Conservation (phyloP, 2,113 vertebrate species). For the Brachypodius melanocephalos region DNA sequence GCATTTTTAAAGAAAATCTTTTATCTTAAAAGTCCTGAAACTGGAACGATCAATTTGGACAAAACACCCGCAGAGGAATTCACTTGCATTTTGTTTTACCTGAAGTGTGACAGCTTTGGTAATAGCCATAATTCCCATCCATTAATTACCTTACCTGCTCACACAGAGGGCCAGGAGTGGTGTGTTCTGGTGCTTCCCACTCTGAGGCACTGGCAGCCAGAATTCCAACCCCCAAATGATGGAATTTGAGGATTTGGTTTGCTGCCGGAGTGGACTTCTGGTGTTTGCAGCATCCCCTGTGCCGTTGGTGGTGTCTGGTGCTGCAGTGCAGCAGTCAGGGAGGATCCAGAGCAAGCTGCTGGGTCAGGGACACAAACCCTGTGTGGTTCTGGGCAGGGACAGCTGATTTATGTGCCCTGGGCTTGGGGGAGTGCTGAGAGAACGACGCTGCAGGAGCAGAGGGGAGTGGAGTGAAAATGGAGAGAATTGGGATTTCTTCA, state of each 20-base stretch:
- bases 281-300: not conserved
- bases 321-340: constrained; percentile 47
- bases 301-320: not conserved
- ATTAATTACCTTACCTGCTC: not conserved
- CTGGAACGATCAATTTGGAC: not conserved
- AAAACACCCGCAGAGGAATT: not conserved
- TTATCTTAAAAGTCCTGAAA: not conserved
- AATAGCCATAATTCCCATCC: not conserved
- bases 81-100: not conserved
- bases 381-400: not conserved
- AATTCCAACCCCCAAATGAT: not conserved
- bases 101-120: not conserved
- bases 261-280: not conserved
- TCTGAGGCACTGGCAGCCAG: not conserved
- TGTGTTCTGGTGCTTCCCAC: not conserved
- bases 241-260: not conserved
- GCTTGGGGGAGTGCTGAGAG: not conserved
- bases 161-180: not conserved
- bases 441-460: not conserved
- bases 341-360: not conserved
- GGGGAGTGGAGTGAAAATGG: not conserved
- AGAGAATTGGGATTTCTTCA: constrained; percentile 11
- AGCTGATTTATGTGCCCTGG: not conserved
- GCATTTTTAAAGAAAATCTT: not conserved
- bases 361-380: not conserved